Percentiles rank a stretch among this genome's conserved stretches.
Conservation (phyloP, 1,140 invertebrate species). For the Zaprionus lachaisei region DNA sequence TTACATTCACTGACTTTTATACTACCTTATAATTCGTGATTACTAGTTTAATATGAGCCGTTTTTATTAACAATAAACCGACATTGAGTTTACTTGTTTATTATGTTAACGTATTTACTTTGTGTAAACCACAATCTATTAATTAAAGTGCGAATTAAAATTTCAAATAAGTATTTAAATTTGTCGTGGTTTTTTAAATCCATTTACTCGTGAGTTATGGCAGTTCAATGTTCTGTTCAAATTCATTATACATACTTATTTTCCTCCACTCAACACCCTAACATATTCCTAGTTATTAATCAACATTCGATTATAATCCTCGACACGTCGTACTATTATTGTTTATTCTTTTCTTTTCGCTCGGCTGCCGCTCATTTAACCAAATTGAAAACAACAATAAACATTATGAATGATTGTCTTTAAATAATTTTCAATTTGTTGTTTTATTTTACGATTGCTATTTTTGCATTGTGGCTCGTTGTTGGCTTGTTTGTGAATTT, state of each 20-base stretch:
- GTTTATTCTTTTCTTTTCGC: constrained; percentile 44
- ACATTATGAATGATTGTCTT: constrained; percentile 25
- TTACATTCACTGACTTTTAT: background rate
- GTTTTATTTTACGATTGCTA: constrained; percentile 5
- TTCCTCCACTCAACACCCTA: constrained; percentile 2
- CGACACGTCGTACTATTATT: constrained; percentile 25
- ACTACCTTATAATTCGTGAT: background rate
- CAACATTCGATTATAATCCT: constrained; percentile 49
- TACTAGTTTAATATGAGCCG: background rate
- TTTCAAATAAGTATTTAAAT: background rate
- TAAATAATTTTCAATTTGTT: constrained; percentile 10
- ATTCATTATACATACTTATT: background rate
- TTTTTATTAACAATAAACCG: background rate
- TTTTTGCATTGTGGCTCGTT: constrained; percentile 5
- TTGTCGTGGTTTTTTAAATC: background rate
- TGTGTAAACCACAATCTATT: background rate
- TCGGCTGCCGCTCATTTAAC: constrained; percentile 30
- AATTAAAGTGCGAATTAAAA: background rate
- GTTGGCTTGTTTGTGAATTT: constrained; percentile 27
- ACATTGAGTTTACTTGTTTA: background rate
- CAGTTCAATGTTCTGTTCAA: background rate
- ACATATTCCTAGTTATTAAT: constrained; percentile 35
- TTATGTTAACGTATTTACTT: background rate
- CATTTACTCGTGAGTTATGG: background rate
- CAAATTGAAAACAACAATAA: constrained; percentile 31